phyloP scores from a whole-genome alignment of 2,113 vertebrate species.

The Nycticryphes semicollaris region DNA sequence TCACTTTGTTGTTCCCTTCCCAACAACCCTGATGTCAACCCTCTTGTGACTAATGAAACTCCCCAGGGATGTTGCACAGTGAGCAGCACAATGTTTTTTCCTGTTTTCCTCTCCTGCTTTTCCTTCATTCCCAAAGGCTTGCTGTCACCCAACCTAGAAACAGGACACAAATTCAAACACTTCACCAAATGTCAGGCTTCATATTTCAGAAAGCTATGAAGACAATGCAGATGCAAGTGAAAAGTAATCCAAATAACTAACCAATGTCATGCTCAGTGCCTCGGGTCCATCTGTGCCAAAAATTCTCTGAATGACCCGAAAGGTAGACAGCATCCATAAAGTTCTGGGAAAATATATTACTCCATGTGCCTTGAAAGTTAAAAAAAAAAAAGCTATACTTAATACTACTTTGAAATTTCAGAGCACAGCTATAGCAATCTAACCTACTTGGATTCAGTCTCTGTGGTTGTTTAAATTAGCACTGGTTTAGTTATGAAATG shows the following conservation, averaged over 20 bases:
- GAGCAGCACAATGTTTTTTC: neutral
- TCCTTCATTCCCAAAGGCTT: neutral
- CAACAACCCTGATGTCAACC: neutral
- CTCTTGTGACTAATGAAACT: neutral
- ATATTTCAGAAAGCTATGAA: neutral
- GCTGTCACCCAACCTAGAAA: neutral
- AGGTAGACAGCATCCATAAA: slow-evolving; percentile 75
- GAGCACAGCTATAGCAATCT: neutral
- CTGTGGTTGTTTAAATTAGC: neutral
- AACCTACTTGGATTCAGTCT: neutral
- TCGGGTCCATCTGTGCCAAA: slow-evolving; percentile 65
- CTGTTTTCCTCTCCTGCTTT: neutral
- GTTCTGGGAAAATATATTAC: slow-evolving; percentile 77
- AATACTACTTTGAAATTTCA: neutral
- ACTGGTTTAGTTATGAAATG: neutral
- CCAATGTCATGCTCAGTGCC: slow-evolving; percentile 38
- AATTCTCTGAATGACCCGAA: slow-evolving; percentile 45
- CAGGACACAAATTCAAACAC: neutral
- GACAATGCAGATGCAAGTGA: neutral
- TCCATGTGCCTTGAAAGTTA: slow-evolving; percentile 72
- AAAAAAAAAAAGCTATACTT: neutral
- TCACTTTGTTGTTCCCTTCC: neutral
- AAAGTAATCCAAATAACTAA: slow-evolving; percentile 18
- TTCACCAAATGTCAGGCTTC: neutral
- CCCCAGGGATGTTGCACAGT: neutral